These are phyloP conservation scores for Enteromius paludinosus DNA, from an alignment of 2,797 vertebrate genomes.

Conservation along the genomic window DNA sequence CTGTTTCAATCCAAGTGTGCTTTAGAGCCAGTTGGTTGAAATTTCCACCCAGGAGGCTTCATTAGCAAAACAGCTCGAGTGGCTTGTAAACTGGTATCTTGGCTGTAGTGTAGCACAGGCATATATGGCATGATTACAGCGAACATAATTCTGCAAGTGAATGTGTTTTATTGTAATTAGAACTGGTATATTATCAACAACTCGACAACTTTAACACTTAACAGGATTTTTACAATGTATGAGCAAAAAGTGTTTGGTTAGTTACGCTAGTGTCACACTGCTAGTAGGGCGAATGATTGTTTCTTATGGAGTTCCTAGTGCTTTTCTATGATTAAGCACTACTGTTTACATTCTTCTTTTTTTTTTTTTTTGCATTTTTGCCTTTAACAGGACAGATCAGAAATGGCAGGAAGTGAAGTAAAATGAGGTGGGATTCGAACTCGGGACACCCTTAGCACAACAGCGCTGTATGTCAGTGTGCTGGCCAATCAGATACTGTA, in stretches of 20 bases:
- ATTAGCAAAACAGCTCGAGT: slow-evolving; percentile 22
- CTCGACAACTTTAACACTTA: background rate
- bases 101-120: background rate
- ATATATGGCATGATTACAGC: background rate
- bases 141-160: background rate
- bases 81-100: slow-evolving; percentile 15
- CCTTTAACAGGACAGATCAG: background rate
- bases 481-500: too few species aligned
- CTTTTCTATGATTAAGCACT: background rate
- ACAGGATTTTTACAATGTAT: background rate
- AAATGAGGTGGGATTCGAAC: background rate
- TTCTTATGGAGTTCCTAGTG: background rate
- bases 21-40: slow-evolving; percentile 33
- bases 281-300: background rate
- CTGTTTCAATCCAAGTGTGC: slow-evolving; percentile 43
- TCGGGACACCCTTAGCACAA: background rate
- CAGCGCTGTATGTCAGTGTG: too few species aligned
- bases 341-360: background rate
- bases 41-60: slow-evolving; percentile 15
- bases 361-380: background rate
- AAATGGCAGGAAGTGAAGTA: background rate
- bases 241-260: background rate
- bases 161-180: slow-evolving; percentile 17
- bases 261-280: background rate
- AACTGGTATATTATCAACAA: background rate